These are phyloP conservation scores for Gobio gobio DNA, from an alignment of 2,113 vertebrate species.

Conservation along the genomic window DNA sequence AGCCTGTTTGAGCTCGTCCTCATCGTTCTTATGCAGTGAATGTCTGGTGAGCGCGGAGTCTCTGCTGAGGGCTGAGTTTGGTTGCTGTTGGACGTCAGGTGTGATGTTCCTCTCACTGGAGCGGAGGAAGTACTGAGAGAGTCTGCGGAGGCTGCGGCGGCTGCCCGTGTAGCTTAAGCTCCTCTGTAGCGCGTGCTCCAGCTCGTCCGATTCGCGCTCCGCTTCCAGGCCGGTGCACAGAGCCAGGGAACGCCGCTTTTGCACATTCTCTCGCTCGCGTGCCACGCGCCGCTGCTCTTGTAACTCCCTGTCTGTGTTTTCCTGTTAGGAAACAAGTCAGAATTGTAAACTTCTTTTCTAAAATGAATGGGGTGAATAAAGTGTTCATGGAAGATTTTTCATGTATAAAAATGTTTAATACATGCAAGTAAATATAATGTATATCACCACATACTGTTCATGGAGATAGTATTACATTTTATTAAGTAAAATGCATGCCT, in stretches of 20 bases:
- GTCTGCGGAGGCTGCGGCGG: conserved; percentile 74
- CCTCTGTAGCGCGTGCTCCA: conserved; percentile 77
- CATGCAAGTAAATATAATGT: background rate
- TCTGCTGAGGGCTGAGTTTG: background rate
- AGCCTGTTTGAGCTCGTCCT: background rate
- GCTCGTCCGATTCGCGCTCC: conserved; percentile 63
- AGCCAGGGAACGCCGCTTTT: conserved; percentile 78
- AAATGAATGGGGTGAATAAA: background rate
- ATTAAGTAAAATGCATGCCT: background rate
- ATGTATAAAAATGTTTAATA: background rate
- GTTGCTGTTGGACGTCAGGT: background rate
- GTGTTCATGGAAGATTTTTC: background rate
- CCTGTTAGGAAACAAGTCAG: conserved; percentile 61
- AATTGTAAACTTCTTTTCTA: background rate
- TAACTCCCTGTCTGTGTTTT: conserved; percentile 77
- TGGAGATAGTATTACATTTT: background rate
- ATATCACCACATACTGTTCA: background rate
- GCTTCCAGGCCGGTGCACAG: conserved; percentile 70
- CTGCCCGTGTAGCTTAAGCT: conserved; percentile 73
- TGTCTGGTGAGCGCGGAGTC: background rate
- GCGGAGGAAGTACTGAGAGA: conserved; percentile 54
- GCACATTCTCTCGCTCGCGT: conserved; percentile 70
- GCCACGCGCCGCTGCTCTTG: conserved; percentile 77
- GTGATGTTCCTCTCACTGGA: conserved; percentile 24
- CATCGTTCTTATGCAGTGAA: background rate